These are phyloP conservation scores for Pipra filicauda DNA, from an alignment of 2,113 vertebrate species.

Conservation along the genomic window DNA sequence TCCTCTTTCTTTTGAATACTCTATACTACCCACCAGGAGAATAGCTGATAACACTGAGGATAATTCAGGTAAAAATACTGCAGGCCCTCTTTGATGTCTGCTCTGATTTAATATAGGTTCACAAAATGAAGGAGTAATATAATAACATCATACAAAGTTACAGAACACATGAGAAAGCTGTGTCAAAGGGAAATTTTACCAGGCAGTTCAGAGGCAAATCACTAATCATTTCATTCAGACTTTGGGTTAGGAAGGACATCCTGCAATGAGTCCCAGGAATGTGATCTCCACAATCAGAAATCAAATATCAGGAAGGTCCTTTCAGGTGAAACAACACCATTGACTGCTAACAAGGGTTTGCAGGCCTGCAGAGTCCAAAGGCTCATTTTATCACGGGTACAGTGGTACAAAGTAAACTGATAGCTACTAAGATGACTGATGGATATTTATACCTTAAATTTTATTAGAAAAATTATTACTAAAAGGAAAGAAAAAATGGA, in stretches of 20 bases:
- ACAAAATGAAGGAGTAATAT: background rate
- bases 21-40: background rate
- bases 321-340: background rate
- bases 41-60: background rate
- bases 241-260: background rate
- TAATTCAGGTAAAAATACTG: background rate
- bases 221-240: background rate
- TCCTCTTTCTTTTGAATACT: background rate
- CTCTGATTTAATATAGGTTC: background rate
- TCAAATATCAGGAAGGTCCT: background rate
- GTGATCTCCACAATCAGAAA: background rate
- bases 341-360: background rate
- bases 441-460: background rate
- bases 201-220: background rate
- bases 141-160: background rate
- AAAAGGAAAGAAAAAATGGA: background rate
- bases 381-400: background rate
- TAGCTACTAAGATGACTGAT: background rate
- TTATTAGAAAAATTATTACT: background rate
- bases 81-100: background rate
- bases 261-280: background rate
- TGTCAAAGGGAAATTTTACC: background rate
- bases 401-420: background rate
- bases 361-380: background rate
- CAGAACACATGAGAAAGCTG: background rate